Evolutionary conservation across 2,113 vertebrate genomes (phyloP), one percentile per base, ranked within the genome.

Genomic region (Mesocricetus auratus): DNA sequence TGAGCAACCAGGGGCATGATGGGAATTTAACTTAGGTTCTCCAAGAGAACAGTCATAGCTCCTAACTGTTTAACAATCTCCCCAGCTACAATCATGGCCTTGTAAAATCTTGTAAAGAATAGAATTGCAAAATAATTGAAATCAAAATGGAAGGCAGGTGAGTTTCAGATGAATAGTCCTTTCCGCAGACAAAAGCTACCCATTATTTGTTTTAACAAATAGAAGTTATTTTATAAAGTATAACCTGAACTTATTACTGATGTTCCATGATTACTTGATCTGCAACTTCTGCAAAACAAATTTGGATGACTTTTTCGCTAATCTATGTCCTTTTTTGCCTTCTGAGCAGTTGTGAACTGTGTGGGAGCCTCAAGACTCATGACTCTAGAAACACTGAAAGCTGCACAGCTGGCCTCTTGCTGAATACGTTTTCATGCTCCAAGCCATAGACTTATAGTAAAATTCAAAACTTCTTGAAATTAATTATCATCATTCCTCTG

Each of bases 221-320:
- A 69, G 33, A 7, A 6, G 13, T 4, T 31, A 77, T 88, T 96
- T 95, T 77, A 75, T 60, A 85, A 83, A 94, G 91, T 91, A 73
- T 15, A 69, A 89, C 45, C 71, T 75, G 73, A 88, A 97, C 90
- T 8, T 39, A 36, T 92, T 92, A 91, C 53, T 85, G 68, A 94
- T 87, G 11, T 10, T 12, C 31, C 21, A 1, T 88, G 60, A 15
- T 94, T 96, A 88, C 83, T 75, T 42, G 74, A 88, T 77, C 88
- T 24, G 73, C 78, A 81, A 86, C 4, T 91, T 79, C 33, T 75
- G 90, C 73, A 81, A 74, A 96, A 69, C 17, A 9, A 60, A 93
- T 11, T 53, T 87, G 58, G 31, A 83, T 47, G 17, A 62, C 45
- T 90, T 86, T 92, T 88, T 73, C 66, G 21, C 86, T 94, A 77